Evolutionary conservation across 92 coral and sea anemone species (phyloP).

Genomic region (Siderastrea radians): DNA sequence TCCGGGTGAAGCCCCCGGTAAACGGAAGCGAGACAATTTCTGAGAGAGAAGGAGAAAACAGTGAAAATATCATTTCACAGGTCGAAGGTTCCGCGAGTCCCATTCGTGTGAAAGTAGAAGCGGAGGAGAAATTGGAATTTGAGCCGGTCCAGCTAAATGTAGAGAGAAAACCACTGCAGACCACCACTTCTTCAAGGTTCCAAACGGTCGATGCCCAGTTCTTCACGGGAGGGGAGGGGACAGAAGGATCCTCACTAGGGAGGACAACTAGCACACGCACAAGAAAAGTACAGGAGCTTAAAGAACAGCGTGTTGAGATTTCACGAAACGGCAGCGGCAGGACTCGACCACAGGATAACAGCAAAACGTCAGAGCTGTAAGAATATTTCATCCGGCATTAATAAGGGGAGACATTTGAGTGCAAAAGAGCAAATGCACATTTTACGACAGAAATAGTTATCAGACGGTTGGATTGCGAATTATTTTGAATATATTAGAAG

Average conservation of each 20-base stretch:
- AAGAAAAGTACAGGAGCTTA: conserved; percentile 31
- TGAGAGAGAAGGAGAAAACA: conserved; percentile 23
- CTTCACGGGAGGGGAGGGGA: background rate
- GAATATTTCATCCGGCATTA: background rate
- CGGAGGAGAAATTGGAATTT: conserved; percentile 51
- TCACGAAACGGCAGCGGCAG: conserved; percentile 12
- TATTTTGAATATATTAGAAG: too few species aligned
- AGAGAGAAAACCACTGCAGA: conserved; percentile 35
- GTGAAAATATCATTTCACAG: conserved; percentile 55
- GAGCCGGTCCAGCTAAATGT: conserved; percentile 42
- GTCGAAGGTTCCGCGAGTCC: conserved; percentile 50
- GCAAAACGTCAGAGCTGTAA: conserved; percentile 35
- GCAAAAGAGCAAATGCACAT: background rate
- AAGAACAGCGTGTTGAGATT: conserved; percentile 35
- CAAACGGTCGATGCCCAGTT: conserved; percentile 19
- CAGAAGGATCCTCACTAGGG: conserved; percentile 5
- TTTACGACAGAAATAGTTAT: too few species aligned
- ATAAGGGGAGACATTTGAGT: background rate
- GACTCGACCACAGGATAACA: conserved; percentile 14
- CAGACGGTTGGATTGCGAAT: too few species aligned
- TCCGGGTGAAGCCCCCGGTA: conserved; percentile 23
- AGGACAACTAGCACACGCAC: conserved; percentile 24
- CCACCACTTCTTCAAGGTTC: conserved; percentile 23
- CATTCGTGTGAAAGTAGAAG: conserved; percentile 51
- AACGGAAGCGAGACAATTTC: conserved; percentile 18